phyloP scores from a whole-genome alignment of 1,140 invertebrate species.

The Parapsyche elsis region DNA sequence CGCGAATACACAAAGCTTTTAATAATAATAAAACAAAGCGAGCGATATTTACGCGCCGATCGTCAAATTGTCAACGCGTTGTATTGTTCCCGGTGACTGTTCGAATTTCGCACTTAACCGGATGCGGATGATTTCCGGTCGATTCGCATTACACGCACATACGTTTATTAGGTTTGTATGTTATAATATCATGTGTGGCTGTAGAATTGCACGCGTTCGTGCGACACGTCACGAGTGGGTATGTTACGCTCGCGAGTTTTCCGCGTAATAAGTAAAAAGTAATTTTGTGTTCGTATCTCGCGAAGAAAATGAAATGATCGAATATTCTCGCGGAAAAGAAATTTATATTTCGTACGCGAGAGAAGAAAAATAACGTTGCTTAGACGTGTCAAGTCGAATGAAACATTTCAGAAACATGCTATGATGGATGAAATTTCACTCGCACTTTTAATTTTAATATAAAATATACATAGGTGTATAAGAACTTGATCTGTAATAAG shows the following conservation, averaged over 20 bases:
- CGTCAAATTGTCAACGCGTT: too few relatives aligned
- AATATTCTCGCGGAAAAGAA: background rate
- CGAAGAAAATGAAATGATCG: conserved; percentile 24
- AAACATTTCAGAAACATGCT: background rate
- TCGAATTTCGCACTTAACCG: too few relatives aligned
- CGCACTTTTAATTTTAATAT: too few relatives aligned
- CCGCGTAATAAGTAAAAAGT: conserved; percentile 23
- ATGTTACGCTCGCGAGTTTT: conserved; percentile 14
- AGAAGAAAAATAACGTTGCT: conserved; percentile 13
- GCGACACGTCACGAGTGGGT: background rate
- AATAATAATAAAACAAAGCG: too few relatives aligned
- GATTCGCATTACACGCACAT: too few relatives aligned
- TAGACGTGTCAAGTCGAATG: background rate
- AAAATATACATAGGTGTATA: background rate
- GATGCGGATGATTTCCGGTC: too few relatives aligned
- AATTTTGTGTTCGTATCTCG: conserved; percentile 29
- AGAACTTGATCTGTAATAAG: too few relatives aligned
- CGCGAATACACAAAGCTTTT: too few relatives aligned
- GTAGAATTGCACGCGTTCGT: background rate
- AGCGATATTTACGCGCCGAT: too few relatives aligned
- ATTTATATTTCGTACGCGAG: background rate
- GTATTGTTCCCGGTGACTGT: too few relatives aligned
- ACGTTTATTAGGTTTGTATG: too few relatives aligned
- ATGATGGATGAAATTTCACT: background rate
- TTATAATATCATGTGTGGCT: too few relatives aligned